Evolutionary conservation across 2,797 vertebrate genomes (phyloP).

Genomic region (Chelidonichthys spinosus): DNA sequence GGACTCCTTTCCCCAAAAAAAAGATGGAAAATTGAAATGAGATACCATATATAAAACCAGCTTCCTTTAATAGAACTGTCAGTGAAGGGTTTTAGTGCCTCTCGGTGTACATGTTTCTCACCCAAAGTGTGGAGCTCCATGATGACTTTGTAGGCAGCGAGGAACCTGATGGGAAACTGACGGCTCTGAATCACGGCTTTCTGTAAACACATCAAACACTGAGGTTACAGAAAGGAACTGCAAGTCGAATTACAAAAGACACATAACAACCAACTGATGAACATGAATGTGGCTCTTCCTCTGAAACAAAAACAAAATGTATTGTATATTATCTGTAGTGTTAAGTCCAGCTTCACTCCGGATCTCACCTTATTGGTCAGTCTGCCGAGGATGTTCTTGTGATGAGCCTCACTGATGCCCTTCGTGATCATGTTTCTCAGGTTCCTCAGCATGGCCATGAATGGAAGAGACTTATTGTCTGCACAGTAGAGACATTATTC

Average conservation of each 20-base stretch:
- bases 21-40: background rate
- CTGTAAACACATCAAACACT: slow-evolving; percentile 67
- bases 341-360: background rate
- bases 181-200: slow-evolving; percentile 87
- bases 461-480: slow-evolving; percentile 89
- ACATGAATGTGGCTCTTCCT: background rate
- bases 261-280: background rate
- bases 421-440: slow-evolving; percentile 87
- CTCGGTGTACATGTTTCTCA: slow-evolving; percentile 53
- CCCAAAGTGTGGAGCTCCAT: slow-evolving; percentile 77
- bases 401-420: slow-evolving; percentile 88
- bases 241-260: background rate
- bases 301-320: background rate
- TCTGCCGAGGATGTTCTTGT: slow-evolving; percentile 82
- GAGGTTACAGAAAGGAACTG: background rate
- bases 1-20: no score
- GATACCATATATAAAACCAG: background rate
- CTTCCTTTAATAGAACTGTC: background rate
- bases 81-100: background rate
- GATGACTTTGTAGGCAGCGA: slow-evolving; percentile 90
- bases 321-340: no score
- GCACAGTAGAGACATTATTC: slow-evolving; percentile 15
- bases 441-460: slow-evolving; percentile 94
- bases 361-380: slow-evolving; percentile 84
- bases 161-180: slow-evolving; percentile 92